Base-by-base conservation (phyloP, 35 echinoderm and acorn worm species). In the Apostichopus japonicus region DNA sequence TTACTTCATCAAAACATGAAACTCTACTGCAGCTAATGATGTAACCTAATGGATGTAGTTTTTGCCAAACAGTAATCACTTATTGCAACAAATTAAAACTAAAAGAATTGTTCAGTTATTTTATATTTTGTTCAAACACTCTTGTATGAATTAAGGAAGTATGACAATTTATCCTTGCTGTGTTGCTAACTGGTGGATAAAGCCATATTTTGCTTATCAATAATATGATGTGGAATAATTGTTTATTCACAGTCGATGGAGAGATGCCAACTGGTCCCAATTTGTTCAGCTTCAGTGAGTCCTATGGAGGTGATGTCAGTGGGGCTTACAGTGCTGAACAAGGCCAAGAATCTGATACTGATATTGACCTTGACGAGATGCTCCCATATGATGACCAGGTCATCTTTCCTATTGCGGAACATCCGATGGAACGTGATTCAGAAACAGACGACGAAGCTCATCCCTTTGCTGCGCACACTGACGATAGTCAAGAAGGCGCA, bases 261-360 rank as follows among this genome's bases (percentile, higher is more conserved):
- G 93, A 98, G 78, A 89, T 79, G 9, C 87, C 81, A 56, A 94
- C 87, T 59, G 94, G 83, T 22, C 92, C 92, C n/a, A 90, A 93
- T 25, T 71, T 95, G 14, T 92, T 96, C 21, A 99, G 97, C 87
- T 96, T 99, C 90, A 99, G 95, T 86, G 97, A 99, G 70, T 99
- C 97, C 19, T 99, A 96, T 86, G 97, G 97, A 54, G 97, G 93
- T 83, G 97, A 99, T 93, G 95, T 99, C 87, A 99, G 97, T 90
- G 97, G 93, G 67, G 96, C 96, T 44, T 97, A 97, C 93, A 96
- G 95, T 90, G 93, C 95, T 23, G 96, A 95, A 23, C 87, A 90
- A 81, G 97, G 93, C 33, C 81, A 93, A 65, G 97, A 96, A 21
- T 96, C 97, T 21, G 93, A 92, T 63, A 90, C 91, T 2, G 97